phyloP scores from a whole-genome alignment of 2,113 vertebrate species.

The Osmerus eperlanus region DNA sequence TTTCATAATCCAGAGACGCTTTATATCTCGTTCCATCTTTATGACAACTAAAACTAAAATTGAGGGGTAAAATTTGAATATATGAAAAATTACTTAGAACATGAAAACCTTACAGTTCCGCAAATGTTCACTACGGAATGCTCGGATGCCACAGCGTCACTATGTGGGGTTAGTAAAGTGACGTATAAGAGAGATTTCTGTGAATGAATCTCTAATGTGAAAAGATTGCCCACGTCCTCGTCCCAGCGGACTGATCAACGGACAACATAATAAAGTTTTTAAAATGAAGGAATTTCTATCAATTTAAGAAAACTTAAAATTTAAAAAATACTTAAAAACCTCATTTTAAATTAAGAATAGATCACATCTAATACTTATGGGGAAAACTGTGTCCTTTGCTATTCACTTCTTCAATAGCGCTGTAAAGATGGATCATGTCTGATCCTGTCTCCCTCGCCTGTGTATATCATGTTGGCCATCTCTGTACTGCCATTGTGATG shows the following conservation, averaged over 20 bases:
- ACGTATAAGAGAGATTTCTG: not conserved
- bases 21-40: constrained; percentile 51
- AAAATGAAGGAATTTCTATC: constrained; percentile 75
- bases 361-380: constrained; percentile 51
- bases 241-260: constrained; percentile 33
- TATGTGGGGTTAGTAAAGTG: no score
- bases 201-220: constrained; percentile 12
- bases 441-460: constrained; percentile 69
- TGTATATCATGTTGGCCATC: constrained; percentile 71
- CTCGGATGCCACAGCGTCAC: no score
- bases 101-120: constrained; percentile 32
- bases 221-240: no score
- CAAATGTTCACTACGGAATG: no score
- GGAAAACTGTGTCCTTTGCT: constrained; percentile 65
- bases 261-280: constrained; percentile 71
- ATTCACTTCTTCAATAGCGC: constrained; percentile 64
- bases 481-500: constrained; percentile 77
- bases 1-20: constrained; percentile 61
- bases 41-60: constrained; percentile 39
- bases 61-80: constrained; percentile 43
- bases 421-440: constrained; percentile 69
- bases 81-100: constrained; percentile 37
- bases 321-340: constrained; percentile 63
- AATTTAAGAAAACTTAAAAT: constrained; percentile 60
- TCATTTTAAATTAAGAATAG: constrained; percentile 67